Evolutionary conservation across 2,888 invertebrate genomes (phyloP), one percentile per base, ranked within the genome.

Genomic region (Agonopterix subpropinquella): DNA sequence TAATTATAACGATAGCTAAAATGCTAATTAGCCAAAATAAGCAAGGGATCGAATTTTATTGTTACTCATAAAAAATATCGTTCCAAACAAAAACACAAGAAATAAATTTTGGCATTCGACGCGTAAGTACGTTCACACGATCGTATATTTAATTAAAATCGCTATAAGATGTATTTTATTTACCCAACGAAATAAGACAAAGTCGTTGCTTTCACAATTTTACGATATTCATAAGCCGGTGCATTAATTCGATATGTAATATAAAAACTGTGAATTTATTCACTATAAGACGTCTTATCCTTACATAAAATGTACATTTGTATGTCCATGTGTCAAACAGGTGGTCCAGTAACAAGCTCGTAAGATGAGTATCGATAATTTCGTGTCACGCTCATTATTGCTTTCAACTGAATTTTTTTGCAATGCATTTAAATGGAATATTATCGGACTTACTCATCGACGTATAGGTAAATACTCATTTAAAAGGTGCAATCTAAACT

Each of bases 191-290:
- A 63, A 70, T 70, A 73, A 65, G 63, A 72, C 48, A 51, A 50
- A 53, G 61, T 59, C 61, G 58, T 62, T 62, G 54, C 62, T 70
- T 70, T 66, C 59, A 52, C 61, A 55, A 59, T 53, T 64, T 70
- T 69, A 65, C 54, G 61, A 60, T 59, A 63, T 60, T 56, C 56
- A 53, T 58, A 53, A 55, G 58, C 65, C 65, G 61, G 64, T 61
- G 55, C 64, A 59, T 78, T 80, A 80, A 82, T 82, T 76, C 68
- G 73, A 77, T 75, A 70, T 60, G 71, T 73, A 67, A 63, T 74
- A 82, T 83, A 83, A 86, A 85, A 82, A 75, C 63, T 69, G 73
- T 68, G 65, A 80, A 74, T 84, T 85, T 86, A 86, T 84, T 70
- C 52, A 64, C 71, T 58, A 64, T 68, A 52, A 57, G 49, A 64